Evolutionary conservation across 2,797 vertebrate genomes (phyloP), one percentile per base, ranked within the genome.

Genomic region (Oryzias sinensis): DNA sequence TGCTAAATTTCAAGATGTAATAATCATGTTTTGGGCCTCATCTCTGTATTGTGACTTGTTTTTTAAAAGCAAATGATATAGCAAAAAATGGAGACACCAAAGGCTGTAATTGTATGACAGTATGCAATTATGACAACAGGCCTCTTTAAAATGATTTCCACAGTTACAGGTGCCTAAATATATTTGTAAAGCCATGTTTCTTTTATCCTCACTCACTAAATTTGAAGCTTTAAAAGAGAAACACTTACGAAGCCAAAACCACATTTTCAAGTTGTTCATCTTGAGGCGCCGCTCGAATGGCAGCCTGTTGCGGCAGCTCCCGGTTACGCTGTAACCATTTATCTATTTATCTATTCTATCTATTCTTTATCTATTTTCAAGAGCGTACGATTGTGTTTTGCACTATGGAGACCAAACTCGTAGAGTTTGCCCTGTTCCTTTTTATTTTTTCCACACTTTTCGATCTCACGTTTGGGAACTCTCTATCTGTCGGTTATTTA

Each of bases 81-180:
- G 43, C 29, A 47, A 48, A 15, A 22, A 52, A 24, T 22, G 2
- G 51, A 54, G 55, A 53, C 47, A 40, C 49, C 17, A 40, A 48
- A 57, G 60, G 41, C 59, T 65, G 22, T 70, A 72, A 81, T 83
- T 80, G 80, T 70, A 71, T 68, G 20, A 77, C 53, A 53, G 20
- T 13, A 6, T 41, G 43, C 33, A 55, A 74, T 45, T 49, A 53
- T 56, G 75, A 65, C 44, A 62, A 59, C 74, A 72, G 70, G 67
- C 77, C 74, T 47, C 37, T 20, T 33, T 53, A 55, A 3, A 29
- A 47, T 48, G 40, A 6, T 14, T 27, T 43, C 57, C 52, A n/a
- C 33, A 50, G 62, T 24, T 53, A 57, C 55, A 75, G 69, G 65
- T 73, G 70, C 40, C 59, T 48, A 4, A 29, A 64, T 20, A 14